Evolutionary conservation across 1,140 invertebrate genomes (phyloP), one percentile per base, ranked within the genome.

Genomic region (Stratiolaelaps scimitus): DNA sequence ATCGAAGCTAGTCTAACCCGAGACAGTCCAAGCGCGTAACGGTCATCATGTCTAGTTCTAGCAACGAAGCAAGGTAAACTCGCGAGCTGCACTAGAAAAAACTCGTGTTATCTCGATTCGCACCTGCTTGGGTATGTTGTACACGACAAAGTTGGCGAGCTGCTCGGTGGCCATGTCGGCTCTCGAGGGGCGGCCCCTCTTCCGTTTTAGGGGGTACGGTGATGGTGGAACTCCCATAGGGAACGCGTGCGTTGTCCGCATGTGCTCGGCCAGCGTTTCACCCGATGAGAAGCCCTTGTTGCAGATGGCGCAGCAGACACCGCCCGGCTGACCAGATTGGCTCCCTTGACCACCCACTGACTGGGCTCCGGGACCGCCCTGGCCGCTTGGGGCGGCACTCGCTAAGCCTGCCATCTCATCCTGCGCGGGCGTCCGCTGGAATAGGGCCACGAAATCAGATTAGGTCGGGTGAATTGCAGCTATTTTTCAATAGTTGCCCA

Each of bases 61-160:
- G n/a, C n/a, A n/a, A n/a, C n/a, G n/a, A n/a, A n/a, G n/a, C 44
- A n/a, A n/a, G 44, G n/a, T 13, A 45, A 48, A 48, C 15, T 6
- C 26, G 15, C 15, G 47, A 28, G 47, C 47, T 23, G 4, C 19
- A 13, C 13, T 45, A n/a, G 44, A 45, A n/a, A 15, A 28, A 48
- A 20, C 4, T 4, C 47, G 19, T 28, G 47, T 23, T 4, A 28
- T 48, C 4, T 48, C 4, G 19, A 23, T 48, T 28, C 26, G 19
- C 34, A 60, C 53, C 53, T 60, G 53, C 34, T 60, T 60, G 53
- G 53, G 53, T 29, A 60, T 60, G 34, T 60, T 60, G 53, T 60
- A 60, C 23, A 60, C 53, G 53, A 60, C 53, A 34, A 60, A 60
- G 34, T 60, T 60, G 17, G 53, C 53, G 26, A 60, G 53, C 53